phyloP scores from a whole-genome alignment of 2,888 invertebrate genomes.

The Melanophora roralis region DNA sequence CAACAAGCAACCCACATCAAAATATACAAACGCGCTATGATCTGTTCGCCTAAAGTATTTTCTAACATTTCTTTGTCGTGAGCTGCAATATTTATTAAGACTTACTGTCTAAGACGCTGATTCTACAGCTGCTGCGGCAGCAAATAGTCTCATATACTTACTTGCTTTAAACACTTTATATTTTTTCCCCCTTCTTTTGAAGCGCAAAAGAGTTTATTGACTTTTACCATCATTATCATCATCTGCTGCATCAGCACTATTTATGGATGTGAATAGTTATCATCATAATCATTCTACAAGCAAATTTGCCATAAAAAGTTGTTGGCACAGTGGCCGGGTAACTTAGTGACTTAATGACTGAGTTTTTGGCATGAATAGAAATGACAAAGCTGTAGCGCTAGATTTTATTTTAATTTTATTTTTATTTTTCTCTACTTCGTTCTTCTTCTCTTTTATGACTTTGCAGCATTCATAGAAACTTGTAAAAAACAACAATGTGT shows the following conservation, averaged over 20 bases:
- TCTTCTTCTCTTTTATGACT: conserved; percentile 13
- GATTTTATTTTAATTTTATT: conserved; percentile 39
- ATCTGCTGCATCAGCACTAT: not conserved
- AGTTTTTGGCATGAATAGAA: conserved; percentile 67
- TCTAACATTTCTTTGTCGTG: conserved; percentile 38
- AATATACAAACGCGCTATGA: not conserved
- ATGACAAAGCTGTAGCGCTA: conserved; percentile 52
- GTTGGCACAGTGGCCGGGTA: conserved; percentile 74
- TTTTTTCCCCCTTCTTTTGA: conserved; percentile 39
- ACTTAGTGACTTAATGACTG: conserved; percentile 75
- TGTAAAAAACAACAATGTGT: not conserved
- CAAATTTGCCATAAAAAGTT: conserved; percentile 54
- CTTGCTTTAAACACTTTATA: conserved; percentile 2
- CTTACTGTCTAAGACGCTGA: not conserved
- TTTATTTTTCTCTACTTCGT: conserved; percentile 28
- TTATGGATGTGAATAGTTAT: not conserved
- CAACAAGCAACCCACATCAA: conserved; percentile 36
- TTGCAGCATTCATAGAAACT: not conserved
- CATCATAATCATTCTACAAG: conserved; percentile 7
- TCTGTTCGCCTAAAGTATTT: conserved; percentile 20
- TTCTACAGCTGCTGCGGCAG: conserved; percentile 9
- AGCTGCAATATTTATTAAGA: conserved; percentile 1
- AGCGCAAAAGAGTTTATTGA: conserved; percentile 57
- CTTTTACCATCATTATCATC: conserved; percentile 18
- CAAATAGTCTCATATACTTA: conserved; percentile 46